Conservation (phyloP, 2,113 vertebrate genomes). For the Silurus meridionalis region DNA sequence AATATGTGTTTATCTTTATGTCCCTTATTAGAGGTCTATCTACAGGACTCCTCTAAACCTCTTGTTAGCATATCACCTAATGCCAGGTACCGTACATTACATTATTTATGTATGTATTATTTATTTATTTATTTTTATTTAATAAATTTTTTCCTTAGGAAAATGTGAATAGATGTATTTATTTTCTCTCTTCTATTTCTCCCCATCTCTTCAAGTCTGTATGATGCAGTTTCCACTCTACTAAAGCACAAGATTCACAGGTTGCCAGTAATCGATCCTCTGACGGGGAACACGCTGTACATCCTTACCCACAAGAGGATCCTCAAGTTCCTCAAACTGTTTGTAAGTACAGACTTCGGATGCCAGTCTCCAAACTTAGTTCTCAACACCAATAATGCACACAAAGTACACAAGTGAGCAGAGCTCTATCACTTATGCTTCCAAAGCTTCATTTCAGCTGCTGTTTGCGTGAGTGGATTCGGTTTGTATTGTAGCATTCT, state of each 20-base stretch:
- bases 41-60: slow-evolving; percentile 96
- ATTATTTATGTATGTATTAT: no score
- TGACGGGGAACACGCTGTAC: slow-evolving; percentile 93
- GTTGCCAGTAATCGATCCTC: slow-evolving; percentile 91
- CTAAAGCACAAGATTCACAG: slow-evolving; percentile 96
- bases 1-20: slow-evolving; percentile 6
- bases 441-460: neutral
- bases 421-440: neutral
- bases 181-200: neutral
- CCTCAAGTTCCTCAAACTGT: slow-evolving; percentile 97
- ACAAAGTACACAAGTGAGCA: neutral
- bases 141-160: no score
- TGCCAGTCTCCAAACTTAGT: neutral
- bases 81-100: slow-evolving; percentile 79
- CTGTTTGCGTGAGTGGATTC: neutral
- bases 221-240: slow-evolving; percentile 93
- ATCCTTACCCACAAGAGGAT: slow-evolving; percentile 99
- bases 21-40: slow-evolving; percentile 82
- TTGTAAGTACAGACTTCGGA: slow-evolving; percentile 78
- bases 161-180: neutral
- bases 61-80: slow-evolving; percentile 95
- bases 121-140: no score
- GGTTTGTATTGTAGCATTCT: neutral
- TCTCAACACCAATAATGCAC: neutral
- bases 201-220: slow-evolving; percentile 76